These are phyloP conservation scores for Automeris io DNA, from an alignment of 2,888 invertebrate genomes.

Conservation along the genomic window DNA sequence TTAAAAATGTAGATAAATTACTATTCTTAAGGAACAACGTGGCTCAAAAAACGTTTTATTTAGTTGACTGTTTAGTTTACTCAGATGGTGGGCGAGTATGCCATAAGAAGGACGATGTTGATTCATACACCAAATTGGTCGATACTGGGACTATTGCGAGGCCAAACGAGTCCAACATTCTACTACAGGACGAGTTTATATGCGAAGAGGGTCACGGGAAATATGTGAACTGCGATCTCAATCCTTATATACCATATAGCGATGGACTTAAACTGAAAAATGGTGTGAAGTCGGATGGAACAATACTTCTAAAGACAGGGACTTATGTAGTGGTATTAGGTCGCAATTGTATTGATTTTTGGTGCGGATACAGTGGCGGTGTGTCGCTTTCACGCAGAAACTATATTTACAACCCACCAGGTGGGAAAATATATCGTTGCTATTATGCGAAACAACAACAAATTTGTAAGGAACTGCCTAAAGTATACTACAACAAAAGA, in stretches of 20 bases:
- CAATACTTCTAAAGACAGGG: constrained; percentile 47
- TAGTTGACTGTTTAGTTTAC: constrained; percentile 60
- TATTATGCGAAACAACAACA: constrained; percentile 58
- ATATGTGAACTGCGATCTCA: constrained; percentile 47
- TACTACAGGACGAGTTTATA: constrained; percentile 60
- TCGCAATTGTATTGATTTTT: constrained; percentile 35
- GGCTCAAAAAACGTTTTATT: constrained; percentile 44
- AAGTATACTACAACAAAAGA: constrained; percentile 28
- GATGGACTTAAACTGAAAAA: constrained; percentile 39
- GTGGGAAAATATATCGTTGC: constrained; percentile 52
- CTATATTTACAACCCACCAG: constrained; percentile 36
- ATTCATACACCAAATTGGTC: constrained; percentile 44
- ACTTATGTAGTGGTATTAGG: constrained; percentile 33
- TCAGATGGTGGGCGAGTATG: constrained; percentile 51
- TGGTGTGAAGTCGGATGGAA: constrained; percentile 26
- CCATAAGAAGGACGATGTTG: constrained; percentile 40
- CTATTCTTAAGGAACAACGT: constrained; percentile 47
- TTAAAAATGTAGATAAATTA: constrained; percentile 56
- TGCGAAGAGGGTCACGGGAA: constrained; percentile 45
- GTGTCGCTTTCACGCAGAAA: constrained; percentile 27
- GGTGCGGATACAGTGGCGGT: constrained; percentile 54
- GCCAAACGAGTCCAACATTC: constrained; percentile 41
- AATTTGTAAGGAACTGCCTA: constrained; percentile 42
- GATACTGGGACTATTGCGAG: constrained; percentile 48
- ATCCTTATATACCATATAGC: constrained; percentile 42